phyloP scores from a whole-genome alignment of 2,888 invertebrate species.

The Colostygia pectinataria region DNA sequence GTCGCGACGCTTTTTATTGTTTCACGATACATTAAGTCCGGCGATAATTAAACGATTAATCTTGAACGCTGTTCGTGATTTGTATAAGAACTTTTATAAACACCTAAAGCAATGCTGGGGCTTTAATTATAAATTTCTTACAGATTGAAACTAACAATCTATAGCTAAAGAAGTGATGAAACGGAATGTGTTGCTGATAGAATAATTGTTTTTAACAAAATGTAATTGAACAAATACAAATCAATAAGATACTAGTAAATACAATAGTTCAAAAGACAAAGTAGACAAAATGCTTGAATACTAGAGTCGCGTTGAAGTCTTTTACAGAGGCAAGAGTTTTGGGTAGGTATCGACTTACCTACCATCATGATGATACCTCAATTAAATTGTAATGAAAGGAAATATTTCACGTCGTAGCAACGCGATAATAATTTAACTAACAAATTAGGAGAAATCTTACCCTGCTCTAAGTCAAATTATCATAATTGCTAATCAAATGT shows the following conservation, averaged over 20 bases:
- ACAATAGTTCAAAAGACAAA: too few relatives aligned
- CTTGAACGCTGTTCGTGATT: conserved; percentile 40
- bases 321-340: conserved; percentile 7
- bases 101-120: neutral
- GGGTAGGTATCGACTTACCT: neutral
- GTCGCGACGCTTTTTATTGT: conserved; percentile 41
- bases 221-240: too few relatives aligned
- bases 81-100: conserved; percentile 29
- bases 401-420: conserved; percentile 55
- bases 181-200: too few relatives aligned
- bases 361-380: conserved; percentile 26
- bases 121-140: neutral
- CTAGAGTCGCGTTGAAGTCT: conserved; percentile 28
- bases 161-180: too few relatives aligned
- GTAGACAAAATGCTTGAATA: too few relatives aligned
- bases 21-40: conserved; percentile 58
- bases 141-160: neutral
- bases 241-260: too few relatives aligned
- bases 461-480: conserved; percentile 80
- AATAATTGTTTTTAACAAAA: too few relatives aligned
- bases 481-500: conserved; percentile 83
- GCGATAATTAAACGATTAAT: conserved; percentile 59
- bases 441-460: conserved; percentile 81
- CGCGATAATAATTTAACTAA: conserved; percentile 77
- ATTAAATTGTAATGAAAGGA: conserved; percentile 43